These are phyloP conservation scores for Idaea biselata DNA, from an alignment of 2,888 invertebrate species.

Conservation along the genomic window DNA sequence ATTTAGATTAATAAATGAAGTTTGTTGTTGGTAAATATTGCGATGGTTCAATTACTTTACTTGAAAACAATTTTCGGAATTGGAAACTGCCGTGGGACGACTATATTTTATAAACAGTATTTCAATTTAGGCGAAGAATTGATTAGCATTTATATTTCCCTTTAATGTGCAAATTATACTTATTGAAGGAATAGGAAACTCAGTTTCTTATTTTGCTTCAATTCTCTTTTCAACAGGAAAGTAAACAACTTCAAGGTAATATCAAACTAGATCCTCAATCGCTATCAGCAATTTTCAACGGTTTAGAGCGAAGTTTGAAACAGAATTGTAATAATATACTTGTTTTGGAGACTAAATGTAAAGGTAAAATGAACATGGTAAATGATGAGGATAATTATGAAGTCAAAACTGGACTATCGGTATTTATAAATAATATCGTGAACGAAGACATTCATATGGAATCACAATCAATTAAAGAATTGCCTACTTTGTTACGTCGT, in stretches of 20 bases:
- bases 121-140: not conserved
- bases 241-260: not conserved
- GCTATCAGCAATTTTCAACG: conserved; percentile 39
- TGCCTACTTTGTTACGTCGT: conserved; percentile 33
- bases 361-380: conserved; percentile 10
- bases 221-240: conserved; percentile 10
- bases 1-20: not conserved
- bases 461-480: conserved; percentile 39
- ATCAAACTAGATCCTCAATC: conserved; percentile 30
- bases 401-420: conserved; percentile 30
- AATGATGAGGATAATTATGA: conserved; percentile 18
- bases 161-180: not conserved
- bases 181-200: not conserved
- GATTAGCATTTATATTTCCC: not conserved
- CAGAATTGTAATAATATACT: conserved; percentile 42
- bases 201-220: conserved; percentile 16
- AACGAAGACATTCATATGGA: conserved; percentile 37
- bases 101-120: not conserved
- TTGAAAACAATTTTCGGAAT: not conserved
- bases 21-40: not conserved
- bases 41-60: not conserved
- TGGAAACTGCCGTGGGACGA: not conserved
- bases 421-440: conserved; percentile 41
- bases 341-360: conserved; percentile 29
- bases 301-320: conserved; percentile 47